These are phyloP conservation scores for Nothoprocta perdicaria DNA, from an alignment of 2,113 vertebrate species.

Conservation along the genomic window DNA sequence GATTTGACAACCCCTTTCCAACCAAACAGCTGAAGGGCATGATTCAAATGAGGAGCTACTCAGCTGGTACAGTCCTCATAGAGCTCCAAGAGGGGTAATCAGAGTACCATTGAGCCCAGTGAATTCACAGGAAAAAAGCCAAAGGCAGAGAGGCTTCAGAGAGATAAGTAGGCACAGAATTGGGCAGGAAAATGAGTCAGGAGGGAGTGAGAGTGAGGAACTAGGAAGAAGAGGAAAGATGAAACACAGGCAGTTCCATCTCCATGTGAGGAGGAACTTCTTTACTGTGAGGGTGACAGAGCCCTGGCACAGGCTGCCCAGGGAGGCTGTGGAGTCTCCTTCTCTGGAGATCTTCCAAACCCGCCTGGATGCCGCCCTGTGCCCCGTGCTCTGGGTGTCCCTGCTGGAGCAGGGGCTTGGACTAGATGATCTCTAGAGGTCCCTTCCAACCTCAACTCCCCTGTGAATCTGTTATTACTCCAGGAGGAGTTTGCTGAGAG, in stretches of 20 bases:
- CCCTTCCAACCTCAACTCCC: no score
- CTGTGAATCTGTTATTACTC: background rate
- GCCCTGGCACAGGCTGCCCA: no score
- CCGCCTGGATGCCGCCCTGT: no score
- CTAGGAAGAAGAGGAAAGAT: background rate
- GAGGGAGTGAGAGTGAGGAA: background rate
- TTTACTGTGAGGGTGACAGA: no score
- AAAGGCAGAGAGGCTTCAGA: conserved; percentile 34
- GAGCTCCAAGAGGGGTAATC: conserved; percentile 20
- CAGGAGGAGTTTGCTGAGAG: background rate
- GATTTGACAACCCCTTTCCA: background rate
- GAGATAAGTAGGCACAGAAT: background rate
- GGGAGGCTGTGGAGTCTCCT: no score
- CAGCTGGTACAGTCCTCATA: background rate
- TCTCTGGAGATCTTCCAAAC: no score
- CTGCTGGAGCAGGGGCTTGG: no score
- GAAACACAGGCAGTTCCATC: no score
- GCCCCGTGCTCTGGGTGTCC: no score
- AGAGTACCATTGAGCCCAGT: background rate
- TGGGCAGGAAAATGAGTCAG: background rate
- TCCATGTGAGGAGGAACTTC: no score
- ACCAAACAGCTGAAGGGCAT: conserved; percentile 45
- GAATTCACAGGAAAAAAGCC: conserved; percentile 18
- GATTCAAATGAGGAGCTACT: conserved; percentile 36
- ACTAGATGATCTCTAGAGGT: no score